Evolutionary conservation across 92 coral and sea anemone genomes (phyloP), one percentile per base, ranked within the genome.

Genomic region (Palythoa caribaeorum): DNA sequence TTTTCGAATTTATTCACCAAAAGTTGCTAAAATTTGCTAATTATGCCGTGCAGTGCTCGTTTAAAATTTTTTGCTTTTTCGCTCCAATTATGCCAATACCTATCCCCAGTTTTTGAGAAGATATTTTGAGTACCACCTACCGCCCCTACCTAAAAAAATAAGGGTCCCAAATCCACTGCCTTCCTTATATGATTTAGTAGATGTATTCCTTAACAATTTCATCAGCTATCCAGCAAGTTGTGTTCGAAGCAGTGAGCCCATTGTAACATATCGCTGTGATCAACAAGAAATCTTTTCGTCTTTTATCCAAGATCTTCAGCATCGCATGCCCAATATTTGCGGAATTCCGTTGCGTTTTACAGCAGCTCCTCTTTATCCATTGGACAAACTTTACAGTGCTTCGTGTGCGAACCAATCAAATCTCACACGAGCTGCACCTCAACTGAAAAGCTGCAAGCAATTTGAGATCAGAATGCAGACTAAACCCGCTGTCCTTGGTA

Each of bases 201-300:
- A 9, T 13, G 60, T 37, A 47, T 63, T 54, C 84, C 89, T 91
- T 94, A 62, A 92, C 88, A 21, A 6, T 8, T 44, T 9, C 16
- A 4, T 28, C 83, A 97, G 99, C 54, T 97, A 97, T 76, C 99
- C 99, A 38, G 96, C 90, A 9, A 89, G 94, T 77, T 97, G 99
- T 53, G 92, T 97, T 37, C 96, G 95, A 44, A 93, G 94, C 79
- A 90, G 91, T 55, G 92, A 92, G 53, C 96, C 96, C 11, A 77
- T 87, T 38, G 84, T 92, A 71, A 94, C 90, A 6, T 84, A 93
- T 28, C 98, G 99, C 38, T 97, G 99, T 88, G 97, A 97, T 88
- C 98, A 97, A 38, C 95, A 85, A 72, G 89, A 90, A 57, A 95
- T 95, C 78, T 97, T 95, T 90, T 83, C 69, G 38, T 87, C 93